Percentiles rank a stretch among this genome's conserved stretches.
Evolutionary conservation across 2,888 invertebrate species (phyloP).

Genomic region (Sesia bembeciformis): DNA sequence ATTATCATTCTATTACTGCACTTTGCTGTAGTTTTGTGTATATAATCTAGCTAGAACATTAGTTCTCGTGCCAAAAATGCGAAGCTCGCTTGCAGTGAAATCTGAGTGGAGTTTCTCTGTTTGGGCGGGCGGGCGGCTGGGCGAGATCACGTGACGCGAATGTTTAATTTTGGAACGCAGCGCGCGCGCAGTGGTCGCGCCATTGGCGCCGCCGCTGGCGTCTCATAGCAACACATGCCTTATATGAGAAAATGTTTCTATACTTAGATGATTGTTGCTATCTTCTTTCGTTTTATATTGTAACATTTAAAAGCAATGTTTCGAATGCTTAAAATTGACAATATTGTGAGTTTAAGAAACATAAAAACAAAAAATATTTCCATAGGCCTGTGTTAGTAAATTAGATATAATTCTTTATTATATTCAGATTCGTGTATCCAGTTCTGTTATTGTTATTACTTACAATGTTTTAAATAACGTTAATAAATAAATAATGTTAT

Average conservation of each 20-base stretch:
- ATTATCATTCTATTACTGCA: conserved; percentile 12
- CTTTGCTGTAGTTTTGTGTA: not conserved
- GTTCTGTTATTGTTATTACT: no score
- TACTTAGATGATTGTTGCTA: no score
- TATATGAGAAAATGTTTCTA: conserved; percentile 42
- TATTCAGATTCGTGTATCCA: no score
- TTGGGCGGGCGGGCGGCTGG: conserved; percentile 64
- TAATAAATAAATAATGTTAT: no score
- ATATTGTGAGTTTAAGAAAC: no score
- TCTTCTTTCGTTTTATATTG: no score
- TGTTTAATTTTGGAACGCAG: conserved; percentile 64
- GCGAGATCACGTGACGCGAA: conserved; percentile 59
- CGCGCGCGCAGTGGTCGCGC: conserved; percentile 50
- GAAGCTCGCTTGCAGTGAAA: conserved; percentile 51
- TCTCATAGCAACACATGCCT: conserved; percentile 58
- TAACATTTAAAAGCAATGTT: no score
- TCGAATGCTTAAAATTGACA: no score
- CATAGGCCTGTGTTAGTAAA: no score
- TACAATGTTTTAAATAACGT: no score
- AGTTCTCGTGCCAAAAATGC: conserved; percentile 28
- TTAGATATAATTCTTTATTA: no score
- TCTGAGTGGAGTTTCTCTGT: conserved; percentile 70
- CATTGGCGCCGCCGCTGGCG: conserved; percentile 43
- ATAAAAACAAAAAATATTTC: no score
- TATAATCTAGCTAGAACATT: conserved; percentile 4